Base-by-base conservation (phyloP, 2,113 vertebrate genomes). In the Marmota flaviventris region DNA sequence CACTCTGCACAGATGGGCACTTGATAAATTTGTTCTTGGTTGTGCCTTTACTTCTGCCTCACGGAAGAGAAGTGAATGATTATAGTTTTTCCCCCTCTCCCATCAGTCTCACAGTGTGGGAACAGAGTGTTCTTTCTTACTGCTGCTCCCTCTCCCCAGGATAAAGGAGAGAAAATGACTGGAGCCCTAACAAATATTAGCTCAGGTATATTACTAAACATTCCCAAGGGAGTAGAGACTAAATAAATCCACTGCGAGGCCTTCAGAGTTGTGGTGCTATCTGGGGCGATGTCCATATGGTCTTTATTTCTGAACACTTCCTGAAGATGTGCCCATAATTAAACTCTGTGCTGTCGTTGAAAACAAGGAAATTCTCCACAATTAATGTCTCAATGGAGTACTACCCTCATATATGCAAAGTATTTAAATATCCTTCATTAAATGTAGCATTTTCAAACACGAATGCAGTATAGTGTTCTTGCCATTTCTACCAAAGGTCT, bases 131-230 rank as follows among this genome's bases (percentile, higher is more conserved):
- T 94, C 42, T 79, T 86, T 91, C 83, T 83, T 18, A 37, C 37
- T 65, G 73, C 25, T 65, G 53, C 90, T 88, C 45, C 72, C 32
- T 96, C 85, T 93, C 69, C 48, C 85, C 65, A 22, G 87, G 69
- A 97, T 39, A 93, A 95, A 96, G 22, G 37, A 88, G 77, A 91
- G 94, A 85, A 92, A 93, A 92, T 90, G 61, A 90, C 58, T 42
- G 45, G 10, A 94, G 32, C 67, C 87, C 83, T 93, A 95, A 92
- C 67, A 96, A 97, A 97, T 95, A 98, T 94, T 92, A 94, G 70
- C 48, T n/a, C 65, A 96, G 72, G 67, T 97, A 77, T 85, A 93
- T 88, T 92, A 75, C 70, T 92, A 84, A 97, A 89, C 2, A 0
- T 84, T 93, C 51, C 48, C 63, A n/a, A 81, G 72, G 34, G 39